Evolutionary conservation across 2,888 invertebrate species (phyloP).

Genomic region (Thysanoteuthis rhombus): DNA sequence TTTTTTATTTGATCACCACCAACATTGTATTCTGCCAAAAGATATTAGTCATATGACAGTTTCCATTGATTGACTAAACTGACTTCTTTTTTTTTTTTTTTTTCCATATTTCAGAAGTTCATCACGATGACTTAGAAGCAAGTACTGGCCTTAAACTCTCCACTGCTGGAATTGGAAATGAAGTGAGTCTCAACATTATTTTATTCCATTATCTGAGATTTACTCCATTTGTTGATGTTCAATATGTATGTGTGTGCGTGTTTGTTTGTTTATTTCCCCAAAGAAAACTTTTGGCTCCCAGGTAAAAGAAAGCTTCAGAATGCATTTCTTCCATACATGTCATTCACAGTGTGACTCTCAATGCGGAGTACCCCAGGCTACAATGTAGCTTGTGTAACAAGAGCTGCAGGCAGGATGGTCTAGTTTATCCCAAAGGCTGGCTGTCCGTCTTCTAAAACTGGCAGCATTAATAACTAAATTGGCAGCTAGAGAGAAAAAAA

Average conservation of each 20-base stretch:
- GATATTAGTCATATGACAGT: too few species aligned
- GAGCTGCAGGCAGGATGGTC: not conserved
- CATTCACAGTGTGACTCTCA: not conserved
- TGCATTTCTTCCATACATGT: not conserved
- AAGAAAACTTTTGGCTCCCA: not conserved
- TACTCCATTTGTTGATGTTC: not conserved
- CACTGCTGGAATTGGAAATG: constrained; percentile 29
- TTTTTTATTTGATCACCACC: too few species aligned
- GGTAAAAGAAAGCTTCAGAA: not conserved
- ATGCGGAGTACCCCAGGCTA: not conserved
- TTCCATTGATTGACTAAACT: too few species aligned
- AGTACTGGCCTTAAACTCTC: constrained; percentile 19
- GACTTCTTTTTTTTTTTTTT: too few species aligned
- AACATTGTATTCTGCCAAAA: too few species aligned
- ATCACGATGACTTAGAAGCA: constrained; percentile 19
- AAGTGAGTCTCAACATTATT: not conserved
- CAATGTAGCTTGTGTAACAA: not conserved
- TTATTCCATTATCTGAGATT: not conserved
- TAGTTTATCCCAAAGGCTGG: not conserved
- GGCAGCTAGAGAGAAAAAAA: too few species aligned
- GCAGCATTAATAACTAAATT: too few species aligned
- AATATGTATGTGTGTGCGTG: not conserved
- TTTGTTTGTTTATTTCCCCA: not conserved
- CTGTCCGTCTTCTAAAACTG: not conserved
- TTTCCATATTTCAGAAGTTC: not conserved